A percentile compares a stretch with the other conserved stretches of the same genome.
Conservation (phyloP, 2,113 vertebrate species). For the Ophiodon elongatus region DNA sequence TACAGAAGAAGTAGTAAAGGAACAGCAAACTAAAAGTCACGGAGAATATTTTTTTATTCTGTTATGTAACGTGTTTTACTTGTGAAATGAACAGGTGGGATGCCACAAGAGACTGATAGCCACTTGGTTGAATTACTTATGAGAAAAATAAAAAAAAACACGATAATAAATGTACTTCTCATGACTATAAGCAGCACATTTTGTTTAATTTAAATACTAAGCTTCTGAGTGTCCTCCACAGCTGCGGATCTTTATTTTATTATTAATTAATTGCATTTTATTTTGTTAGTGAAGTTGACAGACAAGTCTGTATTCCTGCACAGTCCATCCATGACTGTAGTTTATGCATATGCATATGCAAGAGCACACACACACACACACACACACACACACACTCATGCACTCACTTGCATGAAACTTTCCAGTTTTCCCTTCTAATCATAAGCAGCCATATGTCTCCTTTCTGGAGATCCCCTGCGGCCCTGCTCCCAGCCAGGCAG, state of each 20-base stretch:
- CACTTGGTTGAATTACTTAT: conserved; percentile 10
- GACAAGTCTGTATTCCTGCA: not conserved
- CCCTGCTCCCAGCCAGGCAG: conserved; percentile 57
- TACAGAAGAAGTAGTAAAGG: not conserved
- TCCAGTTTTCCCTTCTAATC: conserved; percentile 75
- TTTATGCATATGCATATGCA: conserved; percentile 18
- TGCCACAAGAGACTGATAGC: conserved; percentile 18
- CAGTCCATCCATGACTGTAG: not conserved
- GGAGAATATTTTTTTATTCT: not conserved
- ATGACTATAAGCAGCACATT: not conserved
- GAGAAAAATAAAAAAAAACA: not conserved
- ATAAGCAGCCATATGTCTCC: conserved; percentile 72
- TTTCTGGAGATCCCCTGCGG: conserved; percentile 56
- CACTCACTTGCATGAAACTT: conserved; percentile 44
- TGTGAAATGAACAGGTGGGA: conserved; percentile 38
- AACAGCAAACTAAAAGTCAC: conserved; percentile 7
- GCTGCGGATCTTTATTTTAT: conserved; percentile 8
- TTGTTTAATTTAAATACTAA: not conserved
- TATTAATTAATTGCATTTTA: not conserved
- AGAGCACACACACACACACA: not conserved
- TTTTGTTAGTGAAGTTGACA: conserved; percentile 10
- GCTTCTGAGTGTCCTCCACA: not conserved
- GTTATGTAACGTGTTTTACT: conserved; percentile 33
- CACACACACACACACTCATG: conserved; percentile 2
- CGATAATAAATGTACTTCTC: not conserved